These are phyloP conservation scores for Aleiodes testaceus DNA, from an alignment of 2,888 invertebrate species.

Conservation along the genomic window DNA sequence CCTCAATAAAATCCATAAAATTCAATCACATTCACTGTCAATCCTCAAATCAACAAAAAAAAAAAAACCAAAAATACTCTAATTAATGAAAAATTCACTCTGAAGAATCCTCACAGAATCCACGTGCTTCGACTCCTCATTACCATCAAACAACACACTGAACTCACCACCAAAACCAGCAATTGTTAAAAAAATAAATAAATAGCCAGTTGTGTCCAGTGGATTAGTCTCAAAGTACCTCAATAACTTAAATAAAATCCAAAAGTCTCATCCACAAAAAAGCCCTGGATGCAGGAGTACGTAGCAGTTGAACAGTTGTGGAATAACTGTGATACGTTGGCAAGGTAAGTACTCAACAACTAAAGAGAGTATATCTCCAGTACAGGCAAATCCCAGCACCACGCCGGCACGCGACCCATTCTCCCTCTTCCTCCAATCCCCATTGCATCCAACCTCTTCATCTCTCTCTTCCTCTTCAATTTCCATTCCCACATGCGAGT, in stretches of 20 bases:
- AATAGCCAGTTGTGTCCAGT: no score
- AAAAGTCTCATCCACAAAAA: no score
- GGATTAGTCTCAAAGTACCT: no score
- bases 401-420: conserved; percentile 71
- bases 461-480: conserved; percentile 47
- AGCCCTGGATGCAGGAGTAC: no score
- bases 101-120: background rate
- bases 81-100: no score
- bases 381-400: conserved; percentile 55
- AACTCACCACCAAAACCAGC: no score
- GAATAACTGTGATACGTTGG: conserved; percentile 66
- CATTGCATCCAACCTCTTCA: conserved; percentile 43
- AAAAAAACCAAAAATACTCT: background rate
- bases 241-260: conserved; percentile 19
- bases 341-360: conserved; percentile 61
- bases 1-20: no score
- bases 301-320: conserved; percentile 50
- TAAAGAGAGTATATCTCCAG: conserved; percentile 56
- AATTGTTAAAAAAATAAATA: no score
- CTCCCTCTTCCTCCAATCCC: conserved; percentile 56
- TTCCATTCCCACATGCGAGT: background rate
- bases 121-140: conserved; percentile 19
- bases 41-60: no score
- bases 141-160: no score
- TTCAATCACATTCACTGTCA: no score